Percentiles rank a stretch among this genome's conserved stretches.
phyloP scores from a whole-genome alignment of 2,888 invertebrate species.

The Rotaria macrura region DNA sequence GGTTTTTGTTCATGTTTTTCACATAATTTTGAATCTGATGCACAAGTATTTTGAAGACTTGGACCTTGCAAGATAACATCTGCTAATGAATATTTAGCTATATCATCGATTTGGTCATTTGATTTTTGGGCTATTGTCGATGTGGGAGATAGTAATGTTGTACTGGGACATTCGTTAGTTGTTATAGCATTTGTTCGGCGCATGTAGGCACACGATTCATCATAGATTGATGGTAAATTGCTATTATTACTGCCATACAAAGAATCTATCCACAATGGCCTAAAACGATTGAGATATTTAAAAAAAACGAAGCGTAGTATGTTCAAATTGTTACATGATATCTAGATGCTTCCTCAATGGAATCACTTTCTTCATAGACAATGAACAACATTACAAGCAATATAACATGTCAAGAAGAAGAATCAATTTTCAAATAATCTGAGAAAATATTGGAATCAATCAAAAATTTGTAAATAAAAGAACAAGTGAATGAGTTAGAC shows the following conservation, averaged over 20 bases:
- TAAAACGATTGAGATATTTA: no score
- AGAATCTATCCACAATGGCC: conserved; percentile 13
- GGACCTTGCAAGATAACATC: background rate
- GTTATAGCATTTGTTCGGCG: background rate
- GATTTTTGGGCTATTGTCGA: background rate
- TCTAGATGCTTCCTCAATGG: no score
- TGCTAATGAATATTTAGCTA: background rate
- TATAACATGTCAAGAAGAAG: no score
- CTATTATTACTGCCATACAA: conserved; percentile 8
- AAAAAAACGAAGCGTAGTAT: no score
- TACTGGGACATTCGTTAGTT: background rate
- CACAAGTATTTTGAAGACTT: conserved; percentile 10
- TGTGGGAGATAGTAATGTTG: background rate
- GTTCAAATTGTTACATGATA: no score
- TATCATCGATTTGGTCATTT: background rate
- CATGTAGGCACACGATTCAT: background rate
- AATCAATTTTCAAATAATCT: no score
- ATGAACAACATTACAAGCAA: no score
- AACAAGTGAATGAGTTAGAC: no score
- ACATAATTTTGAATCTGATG: conserved; percentile 3
- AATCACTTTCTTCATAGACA: no score
- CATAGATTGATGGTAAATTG: background rate
- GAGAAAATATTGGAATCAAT: no score
- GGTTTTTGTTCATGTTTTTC: background rate
- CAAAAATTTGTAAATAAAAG: no score